Conservation (phyloP, 2,797 vertebrate genomes). For the Adrianichthys oophorus region DNA sequence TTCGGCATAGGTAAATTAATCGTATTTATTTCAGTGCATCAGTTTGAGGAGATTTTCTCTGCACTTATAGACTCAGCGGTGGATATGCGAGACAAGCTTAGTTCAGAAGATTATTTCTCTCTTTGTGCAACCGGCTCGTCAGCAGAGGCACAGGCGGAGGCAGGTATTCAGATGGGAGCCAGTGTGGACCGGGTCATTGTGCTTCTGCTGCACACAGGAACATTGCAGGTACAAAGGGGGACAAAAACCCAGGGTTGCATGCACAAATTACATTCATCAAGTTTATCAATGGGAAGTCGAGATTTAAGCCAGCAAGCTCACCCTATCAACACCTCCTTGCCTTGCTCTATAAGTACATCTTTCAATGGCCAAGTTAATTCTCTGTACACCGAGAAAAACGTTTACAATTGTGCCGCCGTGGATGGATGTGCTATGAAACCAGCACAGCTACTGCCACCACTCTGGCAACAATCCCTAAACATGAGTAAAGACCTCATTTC, state of each 20-base stretch:
- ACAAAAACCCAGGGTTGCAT: slow-evolving; percentile 70
- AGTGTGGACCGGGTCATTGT: slow-evolving; percentile 68
- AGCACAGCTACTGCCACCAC: slow-evolving; percentile 40
- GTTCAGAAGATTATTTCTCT: slow-evolving; percentile 79
- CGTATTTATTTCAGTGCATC: slow-evolving; percentile 76
- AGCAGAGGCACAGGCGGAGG: slow-evolving; percentile 67
- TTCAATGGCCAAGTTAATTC: slow-evolving; percentile 69
- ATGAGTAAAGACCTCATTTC: slow-evolving; percentile 64
- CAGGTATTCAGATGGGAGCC: slow-evolving; percentile 74
- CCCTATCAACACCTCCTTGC: slow-evolving; percentile 50
- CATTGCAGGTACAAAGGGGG: slow-evolving; percentile 68
- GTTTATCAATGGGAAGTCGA: slow-evolving; percentile 74
- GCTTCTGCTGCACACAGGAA: slow-evolving; percentile 53
- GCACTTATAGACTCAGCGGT: slow-evolving; percentile 76
- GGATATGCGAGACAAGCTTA: slow-evolving; percentile 77
- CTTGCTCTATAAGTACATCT: slow-evolving; percentile 61
- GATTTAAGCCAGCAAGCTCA: slow-evolving; percentile 73
- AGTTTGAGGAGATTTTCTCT: slow-evolving; percentile 76
- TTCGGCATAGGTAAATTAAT: slow-evolving; percentile 68
- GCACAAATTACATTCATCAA: slow-evolving; percentile 78
- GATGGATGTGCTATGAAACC: slow-evolving; percentile 66
- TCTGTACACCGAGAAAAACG: slow-evolving; percentile 49
- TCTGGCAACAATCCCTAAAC: slow-evolving; percentile 60
- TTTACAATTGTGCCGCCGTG: slow-evolving; percentile 61
- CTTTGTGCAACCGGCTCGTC: slow-evolving; percentile 73